Conservation (phyloP, 2,113 vertebrate species). For the Megaceryle maxima region DNA sequence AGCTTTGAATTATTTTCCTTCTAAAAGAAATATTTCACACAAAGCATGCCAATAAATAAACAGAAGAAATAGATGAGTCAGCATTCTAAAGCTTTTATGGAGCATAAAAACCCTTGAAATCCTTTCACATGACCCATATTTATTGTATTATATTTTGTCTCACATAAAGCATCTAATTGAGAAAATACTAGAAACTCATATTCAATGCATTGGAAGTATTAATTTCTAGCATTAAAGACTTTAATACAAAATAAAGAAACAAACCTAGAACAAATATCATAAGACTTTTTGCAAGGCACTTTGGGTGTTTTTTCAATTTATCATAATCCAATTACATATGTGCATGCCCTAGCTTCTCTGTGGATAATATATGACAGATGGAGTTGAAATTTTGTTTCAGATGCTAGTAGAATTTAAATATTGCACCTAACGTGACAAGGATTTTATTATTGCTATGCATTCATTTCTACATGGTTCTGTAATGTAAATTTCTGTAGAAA, state of each 20-base stretch:
- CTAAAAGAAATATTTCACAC: not conserved
- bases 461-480: not conserved
- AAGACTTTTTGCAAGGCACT: not conserved
- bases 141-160: not conserved
- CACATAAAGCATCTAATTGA: not conserved
- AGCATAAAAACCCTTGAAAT: not conserved
- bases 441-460: not conserved
- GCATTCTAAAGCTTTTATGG: not conserved
- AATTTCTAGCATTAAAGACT: not conserved
- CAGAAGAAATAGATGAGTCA: not conserved
- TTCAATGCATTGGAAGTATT: not conserved
- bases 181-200: not conserved
- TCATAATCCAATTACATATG: conserved; percentile 19
- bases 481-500: not conserved
- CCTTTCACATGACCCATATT: not conserved
- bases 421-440: not conserved
- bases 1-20: not conserved
- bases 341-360: not conserved
- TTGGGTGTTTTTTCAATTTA: not conserved
- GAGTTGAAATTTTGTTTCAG: conserved; percentile 5
- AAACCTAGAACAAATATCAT: not conserved
- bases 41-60: not conserved
- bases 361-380: not conserved
- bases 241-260: not conserved
- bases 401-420: not conserved